Evolutionary conservation across 2,888 invertebrate genomes (phyloP), one percentile per base, ranked within the genome.

Genomic region (Leptinotarsa juncta): DNA sequence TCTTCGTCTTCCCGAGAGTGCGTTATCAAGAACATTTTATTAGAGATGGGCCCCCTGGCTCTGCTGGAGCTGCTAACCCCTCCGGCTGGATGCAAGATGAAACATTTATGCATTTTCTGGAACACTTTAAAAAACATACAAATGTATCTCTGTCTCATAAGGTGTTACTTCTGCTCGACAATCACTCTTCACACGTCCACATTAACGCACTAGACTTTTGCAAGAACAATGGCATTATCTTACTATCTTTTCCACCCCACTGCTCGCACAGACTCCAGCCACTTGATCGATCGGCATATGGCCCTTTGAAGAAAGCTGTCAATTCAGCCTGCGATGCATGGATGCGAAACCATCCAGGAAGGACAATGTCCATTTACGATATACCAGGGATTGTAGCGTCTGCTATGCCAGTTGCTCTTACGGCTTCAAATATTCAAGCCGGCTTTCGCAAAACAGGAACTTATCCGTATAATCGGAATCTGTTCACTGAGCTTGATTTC

Each of bases 1-100:
- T 85, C 18, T 84, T 87, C 18, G 55, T 55, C n/a, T 55, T 16
- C 79, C 86, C 86, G 3, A 78, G 84, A 15, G 78, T 82, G 67
- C 71, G 79, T 70, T 84, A 65, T 62, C 71, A 75, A 18, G 77
- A 78, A 26, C 26, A 26, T 26, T 26, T 26, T 26, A 26, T 26
- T 26, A 26, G 26, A 26, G 26, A 26, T 26, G 26, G 26, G 26
- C 26, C 68, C 78, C 77, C 65, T 78, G 82, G 82, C 23, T 73
- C 69, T 26, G 55, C 51, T 42, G 81, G 80, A n/a, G 73, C 65
- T 62, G 79, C 76, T n/a, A 79, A 80, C 78, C 60, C 71, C 16
- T 79, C 78, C 48, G 82, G 82, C 10, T 82, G 80, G 80, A 82
- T 82, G 81, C 79, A 70, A 18, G 79, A 72, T 53, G 74, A 72